These are phyloP conservation scores for Myotis yumanensis DNA, from an alignment of 2,113 vertebrate genomes.

Conservation along the genomic window DNA sequence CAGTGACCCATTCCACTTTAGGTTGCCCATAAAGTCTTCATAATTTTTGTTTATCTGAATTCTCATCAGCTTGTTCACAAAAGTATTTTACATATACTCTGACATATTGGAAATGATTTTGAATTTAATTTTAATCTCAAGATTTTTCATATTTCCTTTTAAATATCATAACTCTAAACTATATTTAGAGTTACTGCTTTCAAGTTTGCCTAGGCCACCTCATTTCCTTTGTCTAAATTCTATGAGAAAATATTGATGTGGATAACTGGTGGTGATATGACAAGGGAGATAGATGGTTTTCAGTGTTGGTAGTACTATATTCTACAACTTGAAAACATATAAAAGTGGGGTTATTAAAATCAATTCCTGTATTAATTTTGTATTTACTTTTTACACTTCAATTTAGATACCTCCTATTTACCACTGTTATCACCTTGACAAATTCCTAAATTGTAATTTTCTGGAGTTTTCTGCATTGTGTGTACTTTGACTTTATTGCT, in stretches of 20 bases:
- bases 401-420: background rate
- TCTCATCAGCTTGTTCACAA: background rate
- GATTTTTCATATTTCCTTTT: background rate
- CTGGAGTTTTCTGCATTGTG: background rate
- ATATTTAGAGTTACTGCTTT: background rate
- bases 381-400: background rate
- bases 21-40: background rate
- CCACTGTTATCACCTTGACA: background rate
- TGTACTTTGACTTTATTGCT: background rate
- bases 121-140: background rate
- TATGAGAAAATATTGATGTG: background rate
- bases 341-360: background rate
- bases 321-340: background rate
- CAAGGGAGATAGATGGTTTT: rapidly evolving
- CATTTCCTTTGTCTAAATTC: background rate
- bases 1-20: rapidly evolving
- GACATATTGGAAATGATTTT: background rate
- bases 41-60: background rate
- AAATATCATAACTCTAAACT: background rate
- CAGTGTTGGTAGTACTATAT: background rate
- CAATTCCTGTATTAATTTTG: background rate
- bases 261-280: too few species aligned
- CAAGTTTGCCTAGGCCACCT: background rate
- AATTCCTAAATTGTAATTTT: background rate
- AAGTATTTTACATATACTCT: background rate